phyloP scores from a whole-genome alignment of 2,888 invertebrate genomes.

The Tenthredo livida region DNA sequence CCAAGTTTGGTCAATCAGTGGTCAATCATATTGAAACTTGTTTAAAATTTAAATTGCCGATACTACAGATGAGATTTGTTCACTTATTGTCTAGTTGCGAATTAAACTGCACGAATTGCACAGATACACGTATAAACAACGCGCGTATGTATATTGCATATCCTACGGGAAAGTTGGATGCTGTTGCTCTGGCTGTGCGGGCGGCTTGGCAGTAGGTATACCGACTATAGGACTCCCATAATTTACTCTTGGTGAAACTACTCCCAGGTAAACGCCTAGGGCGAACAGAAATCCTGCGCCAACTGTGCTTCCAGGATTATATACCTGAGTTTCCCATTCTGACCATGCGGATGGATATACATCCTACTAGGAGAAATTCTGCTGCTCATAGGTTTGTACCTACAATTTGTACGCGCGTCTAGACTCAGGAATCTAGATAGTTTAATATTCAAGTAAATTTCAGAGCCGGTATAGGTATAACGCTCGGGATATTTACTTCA shows the following conservation, averaged over 20 bases:
- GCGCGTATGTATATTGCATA: background rate
- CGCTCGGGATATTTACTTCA: background rate
- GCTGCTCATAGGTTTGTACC: background rate
- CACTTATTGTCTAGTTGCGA: background rate
- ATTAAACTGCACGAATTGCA: background rate
- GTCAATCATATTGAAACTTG: background rate
- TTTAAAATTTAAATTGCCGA: background rate
- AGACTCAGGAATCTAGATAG: background rate
- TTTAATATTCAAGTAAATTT: background rate
- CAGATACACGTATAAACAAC: background rate
- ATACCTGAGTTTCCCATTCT: background rate
- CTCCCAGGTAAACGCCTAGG: conserved; percentile 35
- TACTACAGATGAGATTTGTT: background rate
- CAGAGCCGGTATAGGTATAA: background rate
- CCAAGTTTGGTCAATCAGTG: background rate
- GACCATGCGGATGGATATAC: background rate
- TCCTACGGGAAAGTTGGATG: background rate
- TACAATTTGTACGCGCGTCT: background rate
- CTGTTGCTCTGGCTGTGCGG: background rate
- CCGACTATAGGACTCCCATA: background rate
- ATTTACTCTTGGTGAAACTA: conserved; percentile 13
- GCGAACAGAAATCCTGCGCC: background rate
- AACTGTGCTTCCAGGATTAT: conserved; percentile 3
- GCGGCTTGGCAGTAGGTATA: background rate
- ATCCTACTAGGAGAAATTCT: background rate